Conservation (phyloP, 2,113 vertebrate genomes). For the Lipophrys pholis region DNA sequence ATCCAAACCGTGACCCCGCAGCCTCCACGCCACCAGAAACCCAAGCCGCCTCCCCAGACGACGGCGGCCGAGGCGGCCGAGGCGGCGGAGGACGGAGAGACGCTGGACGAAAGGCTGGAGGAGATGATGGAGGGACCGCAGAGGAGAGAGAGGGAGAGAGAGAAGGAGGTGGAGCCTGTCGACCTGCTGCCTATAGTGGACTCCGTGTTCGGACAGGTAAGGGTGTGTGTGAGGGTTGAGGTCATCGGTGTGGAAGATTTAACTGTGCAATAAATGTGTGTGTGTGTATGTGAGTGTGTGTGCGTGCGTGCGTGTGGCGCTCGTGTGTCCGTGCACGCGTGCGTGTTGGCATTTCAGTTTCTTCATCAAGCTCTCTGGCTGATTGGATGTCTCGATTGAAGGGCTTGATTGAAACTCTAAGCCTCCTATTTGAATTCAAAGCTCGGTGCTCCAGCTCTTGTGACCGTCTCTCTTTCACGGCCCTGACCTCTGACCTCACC, state of each 20-base stretch:
- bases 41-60: not conserved
- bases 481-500: constrained; percentile 4
- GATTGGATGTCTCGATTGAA: constrained; percentile 53
- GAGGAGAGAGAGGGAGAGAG: constrained; percentile 48
- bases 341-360: constrained; percentile 10
- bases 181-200: constrained; percentile 80
- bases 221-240: constrained; percentile 20
- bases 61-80: not conserved
- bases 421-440: constrained; percentile 57
- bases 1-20: constrained; percentile 1
- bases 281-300: constrained; percentile 5
- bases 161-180: constrained; percentile 40
- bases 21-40: constrained; percentile 35
- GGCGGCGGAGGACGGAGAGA: constrained; percentile 21
- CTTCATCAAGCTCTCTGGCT: constrained; percentile 53
- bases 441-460: not conserved
- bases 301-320: not conserved
- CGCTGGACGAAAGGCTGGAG: constrained; percentile 59
- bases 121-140: constrained; percentile 68
- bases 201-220: constrained; percentile 84
- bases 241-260: no score
- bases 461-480: constrained; percentile 9
- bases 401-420: constrained; percentile 57
- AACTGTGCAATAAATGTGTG: not conserved
- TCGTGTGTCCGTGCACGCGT: not conserved